Base-by-base conservation (phyloP, 2,888 invertebrate species). In the Hemithea aestivaria region DNA sequence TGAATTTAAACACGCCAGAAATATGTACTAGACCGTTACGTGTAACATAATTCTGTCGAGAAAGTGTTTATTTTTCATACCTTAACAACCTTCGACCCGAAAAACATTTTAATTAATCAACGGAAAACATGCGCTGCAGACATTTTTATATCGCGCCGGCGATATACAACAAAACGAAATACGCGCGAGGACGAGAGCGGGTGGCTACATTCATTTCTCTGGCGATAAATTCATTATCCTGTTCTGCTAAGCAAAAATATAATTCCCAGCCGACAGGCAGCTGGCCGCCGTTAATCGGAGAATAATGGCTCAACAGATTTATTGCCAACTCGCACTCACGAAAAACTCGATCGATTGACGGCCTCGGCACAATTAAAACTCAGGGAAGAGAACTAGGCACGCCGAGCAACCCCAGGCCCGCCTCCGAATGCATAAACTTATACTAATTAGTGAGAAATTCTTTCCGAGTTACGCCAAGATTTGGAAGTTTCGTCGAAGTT, bases 361-460 rank as follows among this genome's bases (percentile, higher is more conserved):
- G 46, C 37, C 48, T 56, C 57, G 60, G 57, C 45, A 76, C 76
- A 82, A 84, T 84, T 84, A 85, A 84, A 85, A 85, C 66, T 83
- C 81, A 56, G 45, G 44, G 16, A 16, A 16, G 16, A 23, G 12
- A 42, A 42, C 33, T 37, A 41, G 35, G 34, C 38, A 38, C 28
- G 27, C 40, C 26, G 26, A 25, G 11, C 31, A 30, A 34, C 47
- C 16, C 24, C 23, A 11, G 55, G 51, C 55, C 63, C 59, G 72
- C 73, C 71, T 74, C 59, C 62, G 62, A 75, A 75, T 82, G 79
- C 77, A 84, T 84, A 82, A 83, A 85, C 80, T 84, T 85, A 75
- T 75, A 74, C 83, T 82, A 84, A 85, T 85, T 84, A 84, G 67
- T 63, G 66, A 67, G 67, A 65, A 81, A 85, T 84, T 85, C 83